Conservation (phyloP, 2,113 vertebrate species). For the Silurus asotus region DNA sequence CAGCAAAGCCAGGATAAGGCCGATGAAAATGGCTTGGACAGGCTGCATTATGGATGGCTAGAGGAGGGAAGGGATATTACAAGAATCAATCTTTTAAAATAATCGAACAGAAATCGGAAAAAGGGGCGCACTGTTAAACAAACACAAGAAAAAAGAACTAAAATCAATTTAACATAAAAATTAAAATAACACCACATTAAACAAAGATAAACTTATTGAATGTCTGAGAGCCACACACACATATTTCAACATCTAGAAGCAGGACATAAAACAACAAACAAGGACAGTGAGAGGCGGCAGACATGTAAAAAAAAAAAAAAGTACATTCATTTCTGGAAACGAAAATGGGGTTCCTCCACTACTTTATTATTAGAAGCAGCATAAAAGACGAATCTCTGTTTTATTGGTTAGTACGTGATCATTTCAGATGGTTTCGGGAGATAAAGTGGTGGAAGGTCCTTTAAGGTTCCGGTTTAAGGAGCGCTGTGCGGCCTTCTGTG, state of each 20-base stretch:
- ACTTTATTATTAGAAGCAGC: not conserved
- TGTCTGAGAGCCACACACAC: slow-evolving; percentile 39
- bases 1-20: slow-evolving; percentile 99
- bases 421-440: too few species aligned
- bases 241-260: slow-evolving; percentile 45
- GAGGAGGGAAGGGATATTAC: slow-evolving; percentile 89
- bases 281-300: slow-evolving; percentile 34
- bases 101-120: slow-evolving; percentile 59
- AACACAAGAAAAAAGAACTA: slow-evolving; percentile 13
- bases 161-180: not conserved
- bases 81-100: slow-evolving; percentile 80
- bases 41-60: slow-evolving; percentile 99
- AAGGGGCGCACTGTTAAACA: slow-evolving; percentile 10
- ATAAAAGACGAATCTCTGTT: not conserved
- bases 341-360: not conserved
- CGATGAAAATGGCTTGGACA: slow-evolving; percentile 99
- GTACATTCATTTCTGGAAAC: not conserved
- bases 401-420: too few species aligned
- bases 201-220: slow-evolving; percentile 22
- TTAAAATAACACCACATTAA: slow-evolving; percentile 1
- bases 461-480: slow-evolving; percentile 15
- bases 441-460: slow-evolving; percentile 20
- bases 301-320: slow-evolving; percentile 11
- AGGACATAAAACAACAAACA: slow-evolving; percentile 17
- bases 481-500: not conserved